These are phyloP conservation scores for Chironomus tepperi DNA, from an alignment of 1,140 invertebrate species.

Conservation along the genomic window DNA sequence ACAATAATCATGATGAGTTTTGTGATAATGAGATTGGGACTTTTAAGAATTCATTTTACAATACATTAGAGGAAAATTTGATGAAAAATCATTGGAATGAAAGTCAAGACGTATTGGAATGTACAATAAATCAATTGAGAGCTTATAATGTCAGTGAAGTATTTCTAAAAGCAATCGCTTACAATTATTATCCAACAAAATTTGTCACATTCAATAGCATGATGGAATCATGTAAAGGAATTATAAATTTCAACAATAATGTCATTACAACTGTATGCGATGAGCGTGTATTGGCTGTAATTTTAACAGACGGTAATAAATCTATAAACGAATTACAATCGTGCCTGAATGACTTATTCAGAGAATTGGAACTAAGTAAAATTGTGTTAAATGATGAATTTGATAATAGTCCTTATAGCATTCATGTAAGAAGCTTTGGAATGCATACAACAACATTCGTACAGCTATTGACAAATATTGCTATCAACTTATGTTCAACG, in stretches of 20 bases:
- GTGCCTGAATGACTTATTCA: neutral
- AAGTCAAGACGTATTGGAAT: neutral
- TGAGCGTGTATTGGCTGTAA: neutral
- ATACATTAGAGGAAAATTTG: neutral
- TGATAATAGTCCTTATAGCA: neutral
- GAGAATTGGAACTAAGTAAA: neutral
- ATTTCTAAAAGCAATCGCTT: neutral
- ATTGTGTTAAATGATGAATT: neutral
- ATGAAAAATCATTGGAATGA: neutral
- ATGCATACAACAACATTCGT: neutral
- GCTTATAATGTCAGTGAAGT: constrained; percentile 3
- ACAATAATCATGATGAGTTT: neutral
- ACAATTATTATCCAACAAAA: neutral
- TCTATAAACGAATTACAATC: neutral
- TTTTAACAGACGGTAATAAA: neutral
- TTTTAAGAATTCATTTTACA: neutral
- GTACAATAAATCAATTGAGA: neutral
- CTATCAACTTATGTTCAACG: neutral
- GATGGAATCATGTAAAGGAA: neutral
- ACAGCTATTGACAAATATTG: neutral
- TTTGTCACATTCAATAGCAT: neutral
- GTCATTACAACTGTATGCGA: neutral
- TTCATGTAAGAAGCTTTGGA: neutral
- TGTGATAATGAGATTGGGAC: neutral
- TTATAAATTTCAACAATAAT: neutral